A percentile compares a stretch with the other conserved stretches of the same genome.
These are phyloP conservation scores for Melanaphis sacchari DNA, from an alignment of 1,140 invertebrate species.

Conservation along the genomic window DNA sequence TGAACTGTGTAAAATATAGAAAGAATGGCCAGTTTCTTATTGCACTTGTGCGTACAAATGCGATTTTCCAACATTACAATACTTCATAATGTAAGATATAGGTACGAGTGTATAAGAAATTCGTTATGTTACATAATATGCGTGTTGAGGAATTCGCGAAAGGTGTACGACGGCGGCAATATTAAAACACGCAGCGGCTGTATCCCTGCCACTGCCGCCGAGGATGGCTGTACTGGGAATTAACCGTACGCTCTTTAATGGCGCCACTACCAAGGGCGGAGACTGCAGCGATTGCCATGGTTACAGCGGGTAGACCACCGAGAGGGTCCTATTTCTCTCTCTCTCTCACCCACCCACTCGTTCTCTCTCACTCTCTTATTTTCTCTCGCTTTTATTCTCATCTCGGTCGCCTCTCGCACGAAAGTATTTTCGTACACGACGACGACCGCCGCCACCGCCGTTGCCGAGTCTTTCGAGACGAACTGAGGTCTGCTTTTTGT, in stretches of 20 bases:
- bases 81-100: neutral
- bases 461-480: neutral
- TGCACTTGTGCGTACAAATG: neutral
- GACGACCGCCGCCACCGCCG: neutral
- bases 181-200: neutral
- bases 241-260: constrained; percentile 38
- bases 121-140: neutral
- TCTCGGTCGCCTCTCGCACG: neutral
- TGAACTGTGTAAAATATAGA: neutral
- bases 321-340: constrained; percentile 12
- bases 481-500: neutral
- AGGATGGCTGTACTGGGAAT: constrained; percentile 42
- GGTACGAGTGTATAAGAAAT: neutral
- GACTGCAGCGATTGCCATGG: constrained; percentile 48
- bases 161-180: neutral
- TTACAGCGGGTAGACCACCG: neutral
- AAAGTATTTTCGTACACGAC: neutral
- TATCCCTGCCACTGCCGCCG: neutral
- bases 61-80: neutral
- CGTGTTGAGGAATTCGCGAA: neutral
- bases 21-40: neutral
- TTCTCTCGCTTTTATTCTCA: neutral
- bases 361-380: neutral
- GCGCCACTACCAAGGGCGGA: constrained; percentile 55
- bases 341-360: neutral